phyloP scores from a whole-genome alignment of 1,140 invertebrate genomes.

The Macrobrachium nipponense region DNA sequence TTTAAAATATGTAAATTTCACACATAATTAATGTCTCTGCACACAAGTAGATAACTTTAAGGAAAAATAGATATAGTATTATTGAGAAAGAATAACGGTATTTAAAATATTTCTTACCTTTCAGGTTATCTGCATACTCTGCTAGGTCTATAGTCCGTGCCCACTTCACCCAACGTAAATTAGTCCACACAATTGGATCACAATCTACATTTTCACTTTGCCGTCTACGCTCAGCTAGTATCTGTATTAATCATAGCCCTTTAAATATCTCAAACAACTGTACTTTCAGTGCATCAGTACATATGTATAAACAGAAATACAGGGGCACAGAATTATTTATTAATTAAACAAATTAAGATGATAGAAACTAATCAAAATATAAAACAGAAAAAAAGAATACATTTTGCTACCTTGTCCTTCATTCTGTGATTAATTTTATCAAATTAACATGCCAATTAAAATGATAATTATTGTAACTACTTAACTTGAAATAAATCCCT shows the following conservation, averaged over 20 bases:
- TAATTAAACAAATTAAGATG: too few species aligned
- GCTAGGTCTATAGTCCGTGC: slow-evolving; percentile 90
- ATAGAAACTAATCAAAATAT: too few species aligned
- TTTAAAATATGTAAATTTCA: background rate
- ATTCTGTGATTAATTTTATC: too few species aligned
- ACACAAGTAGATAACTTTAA: too few species aligned
- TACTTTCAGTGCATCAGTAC: background rate
- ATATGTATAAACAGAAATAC: background rate
- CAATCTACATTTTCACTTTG: slow-evolving; percentile 88
- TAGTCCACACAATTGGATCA: slow-evolving; percentile 95
- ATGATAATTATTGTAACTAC: too few species aligned
- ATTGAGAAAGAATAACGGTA: background rate
- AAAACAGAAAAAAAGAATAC: too few species aligned
- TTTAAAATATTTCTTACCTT: slow-evolving; percentile 74
- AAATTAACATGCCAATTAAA: too few species aligned
- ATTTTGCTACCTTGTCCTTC: too few species aligned
- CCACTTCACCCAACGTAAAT: slow-evolving; percentile 92
- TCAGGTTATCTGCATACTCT: slow-evolving; percentile 94
- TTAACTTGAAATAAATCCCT: too few species aligned
- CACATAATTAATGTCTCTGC: too few species aligned
- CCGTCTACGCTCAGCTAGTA: slow-evolving; percentile 85
- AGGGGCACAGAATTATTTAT: too few species aligned
- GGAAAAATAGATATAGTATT: too few species aligned
- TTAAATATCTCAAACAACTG: background rate
- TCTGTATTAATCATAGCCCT: slow-evolving; percentile 71